phyloP scores from a whole-genome alignment of 2,888 invertebrate species.

The Thecophora atra region DNA sequence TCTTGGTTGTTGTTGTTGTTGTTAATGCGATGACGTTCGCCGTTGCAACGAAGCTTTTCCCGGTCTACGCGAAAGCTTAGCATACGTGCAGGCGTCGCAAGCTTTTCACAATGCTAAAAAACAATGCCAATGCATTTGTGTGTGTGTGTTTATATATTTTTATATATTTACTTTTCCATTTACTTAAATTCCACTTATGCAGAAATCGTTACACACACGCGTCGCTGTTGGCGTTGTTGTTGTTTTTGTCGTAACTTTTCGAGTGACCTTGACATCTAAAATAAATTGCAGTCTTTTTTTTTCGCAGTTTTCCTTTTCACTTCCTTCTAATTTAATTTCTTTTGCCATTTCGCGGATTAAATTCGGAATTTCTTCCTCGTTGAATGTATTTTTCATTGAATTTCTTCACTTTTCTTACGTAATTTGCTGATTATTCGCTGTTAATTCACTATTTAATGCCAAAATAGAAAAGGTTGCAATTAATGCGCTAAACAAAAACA shows the following conservation, averaged over 20 bases:
- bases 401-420: too few relatives aligned
- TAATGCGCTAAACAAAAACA: too few relatives aligned
- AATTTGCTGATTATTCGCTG: too few relatives aligned
- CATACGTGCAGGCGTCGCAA: constrained; percentile 19
- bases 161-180: too few relatives aligned
- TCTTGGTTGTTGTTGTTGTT: constrained; percentile 8
- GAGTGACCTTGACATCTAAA: constrained; percentile 49
- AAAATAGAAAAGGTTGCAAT: too few relatives aligned
- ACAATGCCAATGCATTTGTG: not conserved
- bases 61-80: not conserved
- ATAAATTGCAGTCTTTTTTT: constrained; percentile 42
- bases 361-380: too few relatives aligned
- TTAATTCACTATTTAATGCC: too few relatives aligned
- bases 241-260: constrained; percentile 25
- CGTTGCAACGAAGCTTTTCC: constrained; percentile 10
- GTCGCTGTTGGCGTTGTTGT: not conserved
- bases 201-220: not conserved
- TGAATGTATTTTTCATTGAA: too few relatives aligned
- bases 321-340: not conserved
- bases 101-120: not conserved
- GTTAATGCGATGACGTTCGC: not conserved
- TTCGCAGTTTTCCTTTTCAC: not conserved
- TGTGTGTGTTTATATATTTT: not conserved
- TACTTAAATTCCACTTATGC: not conserved
- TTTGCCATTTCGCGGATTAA: too few relatives aligned